Evolutionary conservation across 1,140 invertebrate genomes (phyloP).

Genomic region (Neelides sp.): DNA sequence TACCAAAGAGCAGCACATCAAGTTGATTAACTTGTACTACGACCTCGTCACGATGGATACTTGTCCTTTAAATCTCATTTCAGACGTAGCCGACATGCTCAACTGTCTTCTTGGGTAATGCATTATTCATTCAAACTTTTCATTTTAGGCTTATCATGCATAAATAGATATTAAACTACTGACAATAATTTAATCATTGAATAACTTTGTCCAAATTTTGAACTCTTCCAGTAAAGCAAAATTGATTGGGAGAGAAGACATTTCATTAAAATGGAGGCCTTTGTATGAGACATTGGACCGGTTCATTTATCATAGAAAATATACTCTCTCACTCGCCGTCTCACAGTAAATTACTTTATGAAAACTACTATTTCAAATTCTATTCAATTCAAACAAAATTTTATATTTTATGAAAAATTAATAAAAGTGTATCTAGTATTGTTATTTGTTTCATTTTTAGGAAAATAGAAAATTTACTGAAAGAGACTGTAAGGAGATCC

Average conservation of each 20-base stretch:
- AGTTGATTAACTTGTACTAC: slow-evolving; percentile 70
- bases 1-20: slow-evolving; percentile 77
- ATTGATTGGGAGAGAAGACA: slow-evolving; percentile 61
- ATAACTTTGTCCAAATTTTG: no score
- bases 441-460: slow-evolving; percentile 9
- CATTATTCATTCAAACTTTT: no score
- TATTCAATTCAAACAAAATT: slow-evolving; percentile 1
- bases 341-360: slow-evolving; percentile 42
- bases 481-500: slow-evolving; percentile 15
- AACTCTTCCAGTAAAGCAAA: slow-evolving; percentile 56
- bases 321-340: slow-evolving; percentile 51
- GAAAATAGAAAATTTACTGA: slow-evolving; percentile 21
- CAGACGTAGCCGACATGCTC: slow-evolving; percentile 50
- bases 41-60: slow-evolving; percentile 62
- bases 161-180: neutral
- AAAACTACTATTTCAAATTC: slow-evolving; percentile 3
- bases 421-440: neutral
- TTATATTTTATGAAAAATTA: neutral
- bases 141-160: neutral
- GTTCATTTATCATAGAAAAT: slow-evolving; percentile 42
- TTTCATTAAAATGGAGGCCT: slow-evolving; percentile 73
- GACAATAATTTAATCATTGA: slow-evolving; percentile 1
- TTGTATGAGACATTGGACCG: slow-evolving; percentile 54
- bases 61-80: slow-evolving; percentile 57
- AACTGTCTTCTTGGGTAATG: slow-evolving; percentile 45